These are phyloP conservation scores for Tylochromis polylepis DNA, from an alignment of 2,113 vertebrate genomes.

Conservation along the genomic window DNA sequence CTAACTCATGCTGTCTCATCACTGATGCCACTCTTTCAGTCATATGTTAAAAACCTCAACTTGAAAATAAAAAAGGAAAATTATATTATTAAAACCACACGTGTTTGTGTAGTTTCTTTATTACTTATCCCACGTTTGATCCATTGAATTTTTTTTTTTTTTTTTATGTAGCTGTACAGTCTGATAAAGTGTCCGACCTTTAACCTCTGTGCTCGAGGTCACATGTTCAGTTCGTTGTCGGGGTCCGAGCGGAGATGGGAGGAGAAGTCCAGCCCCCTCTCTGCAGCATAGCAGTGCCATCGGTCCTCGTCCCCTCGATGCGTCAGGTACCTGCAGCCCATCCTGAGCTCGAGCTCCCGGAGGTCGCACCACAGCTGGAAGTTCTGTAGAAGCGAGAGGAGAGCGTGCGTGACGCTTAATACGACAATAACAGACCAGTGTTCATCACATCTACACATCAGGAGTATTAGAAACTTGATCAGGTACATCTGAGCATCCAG, in stretches of 20 bases:
- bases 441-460: neutral
- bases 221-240: neutral
- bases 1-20: conserved; percentile 1
- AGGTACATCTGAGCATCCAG: neutral
- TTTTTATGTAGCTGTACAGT: neutral
- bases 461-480: neutral
- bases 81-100: conserved; percentile 44
- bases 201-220: neutral
- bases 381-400: conserved; percentile 47
- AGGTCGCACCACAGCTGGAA: conserved; percentile 77
- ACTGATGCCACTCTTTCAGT: neutral
- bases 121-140: neutral
- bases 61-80: conserved; percentile 70
- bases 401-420: neutral
- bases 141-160: neutral
- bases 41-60: conserved; percentile 21
- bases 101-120: conserved; percentile 34
- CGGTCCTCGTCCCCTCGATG: conserved; percentile 59
- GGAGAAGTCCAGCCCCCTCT: conserved; percentile 55
- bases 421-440: neutral
- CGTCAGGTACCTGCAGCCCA: conserved; percentile 70
- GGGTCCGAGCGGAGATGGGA: conserved; percentile 23
- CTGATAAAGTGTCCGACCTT: neutral
- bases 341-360: conserved; percentile 63
- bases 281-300: conserved; percentile 52